Evolutionary conservation across 2,113 vertebrate genomes (phyloP), one percentile per base, ranked within the genome.

Genomic region (Planiliza haematocheilus): DNA sequence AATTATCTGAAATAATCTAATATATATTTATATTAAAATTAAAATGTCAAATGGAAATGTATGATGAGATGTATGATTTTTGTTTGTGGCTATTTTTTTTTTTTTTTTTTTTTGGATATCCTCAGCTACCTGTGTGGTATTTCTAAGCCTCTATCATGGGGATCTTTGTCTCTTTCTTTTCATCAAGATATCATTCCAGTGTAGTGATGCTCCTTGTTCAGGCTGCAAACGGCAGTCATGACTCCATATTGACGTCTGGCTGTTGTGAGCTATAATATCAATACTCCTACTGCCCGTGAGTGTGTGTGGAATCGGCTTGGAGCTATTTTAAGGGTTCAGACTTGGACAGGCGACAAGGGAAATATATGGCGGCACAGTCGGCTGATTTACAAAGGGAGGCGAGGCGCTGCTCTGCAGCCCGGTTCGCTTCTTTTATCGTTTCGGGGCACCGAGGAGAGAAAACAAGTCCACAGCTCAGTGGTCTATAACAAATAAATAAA

Each of bases 281-380:
- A 84, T 88, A 62, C 56, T 48, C 41, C 68, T 39, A 2, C 60
- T 77, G 70, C n/a, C 77, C 59, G 10, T 42, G 49, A 70, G 77
- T 66, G 85, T 61, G 81, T 72, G 86, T 65, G 64, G 71, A 67
- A 69, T 65, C 61, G 68, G 73, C 69, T 67, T 3, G 59, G 79
- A 83, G 84, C 87, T 91, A 89, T 91, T 90, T 89, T 87, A 84
- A 82, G 88, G 80, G 65, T 46, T 88, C 72, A 79, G 87, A 85
- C 82, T 83, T 81, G 77, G 76, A 82, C 83, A 55, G 75, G 64
- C 77, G 81, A 79, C 82, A 69, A 66, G 79, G 86, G 86, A 84
- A 81, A 88, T 79, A 77, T 70, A 82, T 74, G 77, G 70, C 80
- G 21, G 84, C 74, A 65, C 75, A 58, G 76, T 58, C 63, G 62